A percentile compares a stretch with the other conserved stretches of the same genome.
phyloP scores from a whole-genome alignment of 2,797 vertebrate species.

The Cyprinodon diabolis region DNA sequence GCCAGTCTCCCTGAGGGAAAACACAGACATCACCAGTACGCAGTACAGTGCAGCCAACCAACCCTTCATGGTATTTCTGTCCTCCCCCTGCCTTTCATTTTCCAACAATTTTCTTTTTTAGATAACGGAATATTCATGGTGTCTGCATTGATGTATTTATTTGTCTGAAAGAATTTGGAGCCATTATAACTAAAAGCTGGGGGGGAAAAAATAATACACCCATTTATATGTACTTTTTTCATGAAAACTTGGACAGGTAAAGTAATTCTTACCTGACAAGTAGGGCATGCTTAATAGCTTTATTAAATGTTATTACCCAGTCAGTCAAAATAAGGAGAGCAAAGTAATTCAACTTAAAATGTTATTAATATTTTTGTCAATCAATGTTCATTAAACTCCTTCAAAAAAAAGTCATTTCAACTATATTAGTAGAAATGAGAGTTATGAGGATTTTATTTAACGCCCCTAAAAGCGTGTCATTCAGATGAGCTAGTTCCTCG shows the following conservation, averaged over 20 bases:
- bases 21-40: slow-evolving; percentile 34
- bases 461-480: too few relatives aligned
- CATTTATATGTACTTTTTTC: slow-evolving; percentile 3
- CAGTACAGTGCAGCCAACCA: slow-evolving; percentile 27
- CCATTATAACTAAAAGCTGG: slow-evolving; percentile 42
- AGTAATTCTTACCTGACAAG: slow-evolving; percentile 44
- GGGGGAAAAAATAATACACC: slow-evolving; percentile 10
- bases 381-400: background rate
- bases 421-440: too few relatives aligned
- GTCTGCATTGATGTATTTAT: slow-evolving; percentile 46
- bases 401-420: background rate
- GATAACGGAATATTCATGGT: slow-evolving; percentile 58
- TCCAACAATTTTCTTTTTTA: slow-evolving; percentile 26
- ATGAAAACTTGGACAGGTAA: slow-evolving; percentile 35
- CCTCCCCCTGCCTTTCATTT: slow-evolving; percentile 32
- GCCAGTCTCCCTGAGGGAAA: slow-evolving; percentile 49
- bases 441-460: too few relatives aligned
- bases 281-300: slow-evolving; percentile 26
- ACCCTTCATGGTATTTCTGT: slow-evolving; percentile 30
- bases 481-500: too few relatives aligned
- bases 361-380: background rate
- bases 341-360: slow-evolving; percentile 5
- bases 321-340: slow-evolving; percentile 39
- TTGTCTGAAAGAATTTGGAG: slow-evolving; percentile 45
- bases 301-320: slow-evolving; percentile 46